Percentiles rank a stretch among this genome's conserved stretches.
Evolutionary conservation across 2,888 invertebrate genomes (phyloP).

Genomic region (Scaeva pyrastri): DNA sequence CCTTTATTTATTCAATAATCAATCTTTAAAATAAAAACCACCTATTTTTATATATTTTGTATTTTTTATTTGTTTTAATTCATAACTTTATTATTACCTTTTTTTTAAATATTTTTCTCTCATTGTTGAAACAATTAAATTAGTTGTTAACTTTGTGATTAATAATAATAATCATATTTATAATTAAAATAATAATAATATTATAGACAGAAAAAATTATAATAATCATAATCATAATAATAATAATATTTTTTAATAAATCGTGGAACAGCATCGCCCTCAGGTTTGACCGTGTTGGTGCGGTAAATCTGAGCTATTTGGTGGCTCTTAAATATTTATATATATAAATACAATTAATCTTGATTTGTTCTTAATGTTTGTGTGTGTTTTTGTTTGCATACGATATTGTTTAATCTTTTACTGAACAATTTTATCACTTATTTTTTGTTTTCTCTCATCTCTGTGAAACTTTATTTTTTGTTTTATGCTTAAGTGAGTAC

Average conservation of each 20-base stretch:
- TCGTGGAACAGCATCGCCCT: constrained; percentile 74
- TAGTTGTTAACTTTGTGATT: constrained; percentile 74
- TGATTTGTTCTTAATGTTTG: constrained; percentile 39
- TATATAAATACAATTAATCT: constrained; percentile 69
- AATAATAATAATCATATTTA: constrained; percentile 70
- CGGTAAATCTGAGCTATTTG: constrained; percentile 74
- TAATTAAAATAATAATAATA: constrained; percentile 72
- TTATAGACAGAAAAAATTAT: constrained; percentile 59
- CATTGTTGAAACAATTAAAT: constrained; percentile 73
- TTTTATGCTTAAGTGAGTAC: constrained; percentile 21
- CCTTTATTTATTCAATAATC: too few relatives aligned
- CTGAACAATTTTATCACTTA: constrained; percentile 53
- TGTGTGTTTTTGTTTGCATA: constrained; percentile 16
- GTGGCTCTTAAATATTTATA: constrained; percentile 73
- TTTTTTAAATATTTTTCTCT: constrained; percentile 69
- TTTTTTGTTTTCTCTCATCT: constrained; percentile 8
- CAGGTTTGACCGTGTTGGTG: constrained; percentile 67
- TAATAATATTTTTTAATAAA: constrained; percentile 63
- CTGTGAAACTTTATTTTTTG: constrained; percentile 6
- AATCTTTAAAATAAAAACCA: not conserved
- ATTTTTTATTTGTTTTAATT: constrained; percentile 67
- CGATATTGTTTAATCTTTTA: constrained; percentile 30
- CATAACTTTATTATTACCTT: constrained; percentile 70
- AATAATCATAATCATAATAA: constrained; percentile 42
- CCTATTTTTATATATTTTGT: constrained; percentile 26